Evolutionary conservation across 2,797 vertebrate genomes (phyloP).

Genomic region (Sardinella longiceps): DNA sequence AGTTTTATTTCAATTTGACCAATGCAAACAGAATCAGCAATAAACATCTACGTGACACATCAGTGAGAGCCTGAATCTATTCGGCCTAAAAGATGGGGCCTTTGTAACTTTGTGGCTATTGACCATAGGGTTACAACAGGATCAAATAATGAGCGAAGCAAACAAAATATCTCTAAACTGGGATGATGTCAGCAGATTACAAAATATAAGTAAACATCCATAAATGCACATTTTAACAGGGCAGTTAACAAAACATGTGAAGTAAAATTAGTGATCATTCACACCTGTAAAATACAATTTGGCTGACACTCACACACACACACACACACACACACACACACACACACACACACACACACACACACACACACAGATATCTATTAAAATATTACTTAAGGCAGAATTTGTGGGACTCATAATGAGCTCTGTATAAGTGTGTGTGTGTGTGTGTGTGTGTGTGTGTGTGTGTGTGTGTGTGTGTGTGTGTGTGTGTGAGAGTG

Average conservation of each 20-base stretch:
- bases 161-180: slow-evolving; percentile 6
- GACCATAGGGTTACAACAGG: background rate
- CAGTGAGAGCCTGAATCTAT: background rate
- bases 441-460: background rate
- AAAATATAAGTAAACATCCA: slow-evolving; percentile 36
- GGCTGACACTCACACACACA: background rate
- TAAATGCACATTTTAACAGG: slow-evolving; percentile 43
- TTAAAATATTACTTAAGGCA: background rate
- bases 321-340: background rate
- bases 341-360: background rate
- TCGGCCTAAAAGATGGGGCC: background rate
- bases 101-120: background rate
- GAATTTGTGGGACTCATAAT: background rate
- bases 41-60: slow-evolving; percentile 36
- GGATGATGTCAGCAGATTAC: background rate
- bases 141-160: background rate
- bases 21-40: slow-evolving; percentile 38
- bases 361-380: background rate
- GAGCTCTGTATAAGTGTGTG: background rate
- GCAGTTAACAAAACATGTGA: background rate
- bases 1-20: slow-evolving; percentile 19
- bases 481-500: background rate
- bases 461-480: background rate
- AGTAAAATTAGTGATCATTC: background rate
- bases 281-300: background rate